Conservation (phyloP, 1,140 invertebrate genomes). For the Calephelis virginiensis region DNA sequence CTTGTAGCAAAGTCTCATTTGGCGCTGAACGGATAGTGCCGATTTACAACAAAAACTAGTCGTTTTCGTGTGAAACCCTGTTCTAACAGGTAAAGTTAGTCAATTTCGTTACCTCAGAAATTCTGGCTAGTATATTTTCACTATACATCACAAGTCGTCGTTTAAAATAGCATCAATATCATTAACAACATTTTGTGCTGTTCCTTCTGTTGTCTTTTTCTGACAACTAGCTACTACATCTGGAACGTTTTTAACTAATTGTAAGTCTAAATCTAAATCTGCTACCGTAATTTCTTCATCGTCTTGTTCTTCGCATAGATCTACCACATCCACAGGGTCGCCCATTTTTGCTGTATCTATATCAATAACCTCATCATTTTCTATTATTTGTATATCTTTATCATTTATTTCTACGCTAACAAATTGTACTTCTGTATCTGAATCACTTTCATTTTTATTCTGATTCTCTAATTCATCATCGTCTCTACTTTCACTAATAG, state of each 20-base stretch:
- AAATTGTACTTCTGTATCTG: conserved; percentile 63
- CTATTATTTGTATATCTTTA: conserved; percentile 34
- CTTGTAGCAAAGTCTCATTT: no score
- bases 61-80: no score
- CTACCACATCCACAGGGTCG: conserved; percentile 55
- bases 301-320: conserved; percentile 59
- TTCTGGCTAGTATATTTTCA: background rate
- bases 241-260: conserved; percentile 56
- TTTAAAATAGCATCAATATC: conserved; percentile 57
- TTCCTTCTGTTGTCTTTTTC: conserved; percentile 40
- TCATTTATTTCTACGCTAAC: conserved; percentile 47
- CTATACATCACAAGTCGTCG: conserved; percentile 54
- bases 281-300: conserved; percentile 47
- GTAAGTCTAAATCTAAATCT: conserved; percentile 44
- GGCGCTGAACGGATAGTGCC: no score
- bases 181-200: conserved; percentile 41
- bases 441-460: conserved; percentile 47
- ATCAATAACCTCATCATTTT: conserved; percentile 53
- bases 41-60: no score
- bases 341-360: conserved; percentile 48
- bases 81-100: no score
- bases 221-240: conserved; percentile 67
- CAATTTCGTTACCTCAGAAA: no score
- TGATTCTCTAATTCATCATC: conserved; percentile 35
- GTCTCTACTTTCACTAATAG: conserved; percentile 42